Percentiles rank a stretch among this genome's conserved stretches.
Conservation (phyloP, 2,113 vertebrate genomes). For the Bos taurus region ARS-UCD2.0 NC_037335.1:12512001-12512500, state of each 20-base stretch:
- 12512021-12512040: background rate
- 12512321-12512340: background rate
- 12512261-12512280: background rate
- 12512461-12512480: background rate
- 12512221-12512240: background rate
- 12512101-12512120: background rate
- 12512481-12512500: background rate
- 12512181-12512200: background rate
- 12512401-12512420: background rate
- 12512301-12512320: background rate
- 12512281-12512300: background rate
- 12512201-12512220: background rate
- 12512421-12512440: background rate
- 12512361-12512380: background rate
- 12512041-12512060: background rate
- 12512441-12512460: background rate
- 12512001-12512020: background rate
- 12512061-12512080: background rate
- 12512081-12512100: background rate
- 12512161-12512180: background rate
- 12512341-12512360: background rate
- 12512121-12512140: background rate
- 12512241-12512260: background rate
- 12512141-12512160: background rate
- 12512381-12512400: background rate